phyloP scores from a whole-genome alignment of 2,797 vertebrate genomes.

The Rhinoraja longicauda region DNA sequence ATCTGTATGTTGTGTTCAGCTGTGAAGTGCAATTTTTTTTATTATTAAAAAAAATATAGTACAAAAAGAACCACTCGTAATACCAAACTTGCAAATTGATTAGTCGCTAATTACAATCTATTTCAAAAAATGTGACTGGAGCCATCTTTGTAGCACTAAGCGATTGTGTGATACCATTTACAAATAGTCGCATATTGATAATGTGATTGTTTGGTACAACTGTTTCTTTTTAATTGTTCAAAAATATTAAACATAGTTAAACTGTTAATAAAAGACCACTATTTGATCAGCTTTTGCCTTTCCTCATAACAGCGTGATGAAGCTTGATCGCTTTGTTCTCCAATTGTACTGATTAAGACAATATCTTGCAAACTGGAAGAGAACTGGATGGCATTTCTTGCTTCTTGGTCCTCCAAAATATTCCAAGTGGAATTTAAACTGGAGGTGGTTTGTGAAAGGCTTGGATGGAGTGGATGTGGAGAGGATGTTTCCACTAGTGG shows the following conservation, averaged over 20 bases:
- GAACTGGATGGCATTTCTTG: no score
- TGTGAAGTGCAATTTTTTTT: slow-evolving; percentile 36
- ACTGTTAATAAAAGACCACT: slow-evolving; percentile 31
- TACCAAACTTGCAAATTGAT: slow-evolving; percentile 1
- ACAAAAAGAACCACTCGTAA: slow-evolving; percentile 15
- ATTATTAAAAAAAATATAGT: slow-evolving; percentile 22
- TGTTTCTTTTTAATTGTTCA: slow-evolving; percentile 31
- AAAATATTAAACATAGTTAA: slow-evolving; percentile 36
- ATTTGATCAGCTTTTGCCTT: background rate
- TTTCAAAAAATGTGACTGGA: slow-evolving; percentile 16
- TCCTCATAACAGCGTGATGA: no score
- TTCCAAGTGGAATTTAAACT: no score
- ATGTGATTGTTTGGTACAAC: slow-evolving; percentile 27
- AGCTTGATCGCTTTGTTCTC: background rate
- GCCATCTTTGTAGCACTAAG: slow-evolving; percentile 24
- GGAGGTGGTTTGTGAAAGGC: no score
- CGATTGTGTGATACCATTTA: slow-evolving; percentile 30
- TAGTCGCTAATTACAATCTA: background rate
- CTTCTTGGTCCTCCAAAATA: no score
- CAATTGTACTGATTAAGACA: background rate
- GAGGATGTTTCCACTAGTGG: no score
- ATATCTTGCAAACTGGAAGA: background rate
- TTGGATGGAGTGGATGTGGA: no score
- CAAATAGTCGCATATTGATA: slow-evolving; percentile 1
- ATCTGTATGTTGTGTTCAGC: slow-evolving; percentile 33